phyloP scores from a whole-genome alignment of 2,113 vertebrate genomes.

The Lepisosteus oculatus region DNA sequence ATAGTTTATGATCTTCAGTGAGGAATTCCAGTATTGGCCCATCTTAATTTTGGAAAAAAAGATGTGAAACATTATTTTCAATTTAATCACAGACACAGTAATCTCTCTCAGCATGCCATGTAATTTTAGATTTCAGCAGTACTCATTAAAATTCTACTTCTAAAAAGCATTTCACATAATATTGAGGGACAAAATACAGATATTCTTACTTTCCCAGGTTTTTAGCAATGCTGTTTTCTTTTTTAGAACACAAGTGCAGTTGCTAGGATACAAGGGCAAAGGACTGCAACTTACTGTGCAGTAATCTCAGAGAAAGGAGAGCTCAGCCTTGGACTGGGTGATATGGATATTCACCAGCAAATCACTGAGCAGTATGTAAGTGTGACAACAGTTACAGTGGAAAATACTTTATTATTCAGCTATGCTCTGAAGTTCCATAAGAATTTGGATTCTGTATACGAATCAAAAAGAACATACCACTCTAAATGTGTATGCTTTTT shows the following conservation, averaged over 20 bases:
- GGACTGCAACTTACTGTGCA: constrained; percentile 67
- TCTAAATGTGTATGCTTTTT: not conserved
- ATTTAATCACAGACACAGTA: too few species aligned
- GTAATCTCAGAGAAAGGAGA: constrained; percentile 70
- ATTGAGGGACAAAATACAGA: too few species aligned
- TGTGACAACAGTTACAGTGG: not conserved
- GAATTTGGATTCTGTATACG: constrained; percentile 5
- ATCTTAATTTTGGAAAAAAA: too few species aligned
- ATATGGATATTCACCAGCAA: not conserved
- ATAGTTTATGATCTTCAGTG: too few species aligned
- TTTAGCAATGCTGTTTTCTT: not conserved
- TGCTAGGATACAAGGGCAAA: constrained; percentile 48
- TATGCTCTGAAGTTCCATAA: not conserved
- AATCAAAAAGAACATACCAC: not conserved
- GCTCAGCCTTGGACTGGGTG: constrained; percentile 44
- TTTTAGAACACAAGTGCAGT: constrained; percentile 54
- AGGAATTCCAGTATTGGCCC: too few species aligned
- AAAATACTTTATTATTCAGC: not conserved
- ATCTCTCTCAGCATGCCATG: too few species aligned
- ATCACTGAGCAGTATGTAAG: constrained; percentile 76
- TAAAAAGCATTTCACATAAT: too few species aligned
- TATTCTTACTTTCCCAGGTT: too few species aligned
- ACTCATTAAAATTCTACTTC: too few species aligned
- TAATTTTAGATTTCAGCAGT: too few species aligned
- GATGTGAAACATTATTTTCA: too few species aligned